These are phyloP conservation scores for Laticauda colubrina DNA, from an alignment of 2,113 vertebrate genomes.

Conservation along the genomic window DNA sequence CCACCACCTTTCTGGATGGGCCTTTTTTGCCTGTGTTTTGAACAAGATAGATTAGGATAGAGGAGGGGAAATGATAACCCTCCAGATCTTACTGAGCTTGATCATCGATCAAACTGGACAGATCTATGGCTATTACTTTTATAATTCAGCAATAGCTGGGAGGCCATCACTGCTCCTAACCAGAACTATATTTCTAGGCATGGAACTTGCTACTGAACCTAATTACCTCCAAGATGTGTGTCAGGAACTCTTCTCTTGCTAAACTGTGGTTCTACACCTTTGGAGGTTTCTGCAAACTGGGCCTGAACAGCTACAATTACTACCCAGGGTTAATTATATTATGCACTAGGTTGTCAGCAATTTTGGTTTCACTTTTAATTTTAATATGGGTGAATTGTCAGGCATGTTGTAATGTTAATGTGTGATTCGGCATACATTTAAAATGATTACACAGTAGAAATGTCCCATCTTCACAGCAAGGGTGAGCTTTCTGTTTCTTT, in stretches of 20 bases:
- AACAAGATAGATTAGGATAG: neutral
- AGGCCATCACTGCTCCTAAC: neutral
- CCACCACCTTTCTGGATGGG: neutral
- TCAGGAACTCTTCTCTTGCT: neutral
- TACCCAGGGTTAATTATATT: neutral
- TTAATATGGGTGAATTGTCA: constrained; percentile 11
- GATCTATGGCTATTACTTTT: neutral
- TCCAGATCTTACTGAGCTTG: neutral
- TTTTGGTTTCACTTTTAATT: constrained; percentile 5
- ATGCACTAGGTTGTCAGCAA: neutral
- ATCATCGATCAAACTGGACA: neutral
- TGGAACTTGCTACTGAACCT: neutral
- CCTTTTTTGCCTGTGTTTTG: neutral
- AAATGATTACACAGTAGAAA: constrained; percentile 19
- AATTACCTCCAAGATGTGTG: neutral
- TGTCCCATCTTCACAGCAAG: constrained; percentile 28
- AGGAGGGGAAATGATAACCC: neutral
- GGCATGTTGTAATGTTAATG: constrained; percentile 15
- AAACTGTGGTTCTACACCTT: neutral
- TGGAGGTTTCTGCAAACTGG: neutral
- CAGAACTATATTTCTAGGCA: neutral
- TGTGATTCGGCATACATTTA: constrained; percentile 4
- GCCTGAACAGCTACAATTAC: neutral
- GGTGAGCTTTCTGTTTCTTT: constrained; percentile 13
- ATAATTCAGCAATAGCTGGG: neutral